phyloP scores from a whole-genome alignment of 1,140 invertebrate genomes.

The Gonatopus flavifemur region DNA sequence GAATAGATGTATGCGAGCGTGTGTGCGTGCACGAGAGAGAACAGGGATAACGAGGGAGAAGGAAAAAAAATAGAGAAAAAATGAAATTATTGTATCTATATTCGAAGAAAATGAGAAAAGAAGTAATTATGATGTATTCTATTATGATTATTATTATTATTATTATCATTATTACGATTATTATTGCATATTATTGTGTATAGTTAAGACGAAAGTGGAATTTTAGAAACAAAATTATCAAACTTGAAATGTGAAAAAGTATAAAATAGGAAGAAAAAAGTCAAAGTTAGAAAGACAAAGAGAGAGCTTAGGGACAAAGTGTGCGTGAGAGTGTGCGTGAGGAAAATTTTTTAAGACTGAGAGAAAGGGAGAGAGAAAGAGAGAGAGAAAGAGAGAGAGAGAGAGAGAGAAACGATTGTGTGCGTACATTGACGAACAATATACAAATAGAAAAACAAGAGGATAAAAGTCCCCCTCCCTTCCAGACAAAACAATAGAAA shows the following conservation, averaged over 20 bases:
- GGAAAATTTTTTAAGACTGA: conserved; percentile 22
- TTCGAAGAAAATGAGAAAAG: too few species aligned
- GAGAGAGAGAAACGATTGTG: conserved; percentile 34
- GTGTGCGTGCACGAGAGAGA: conserved; percentile 7
- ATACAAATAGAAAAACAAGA: conserved; percentile 46
- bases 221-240: conserved; percentile 50
- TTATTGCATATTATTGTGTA: conserved; percentile 46
- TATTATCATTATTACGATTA: conserved; percentile 12
- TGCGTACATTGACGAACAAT: conserved; percentile 58
- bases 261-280: too few species aligned
- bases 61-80: conserved; percentile 22
- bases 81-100: conserved; percentile 58
- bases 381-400: conserved; percentile 15
- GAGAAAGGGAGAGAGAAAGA: conserved; percentile 6
- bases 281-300: too few species aligned
- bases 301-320: too few species aligned
- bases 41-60: conserved; percentile 4
- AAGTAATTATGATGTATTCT: conserved; percentile 57
- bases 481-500: conserved; percentile 24
- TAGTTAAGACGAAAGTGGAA: conserved; percentile 56
- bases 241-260: conserved; percentile 37
- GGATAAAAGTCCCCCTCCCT: conserved; percentile 47
- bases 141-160: conserved; percentile 3
- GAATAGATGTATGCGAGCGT: conserved; percentile 13
- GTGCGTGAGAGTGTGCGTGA: conserved; percentile 17